A percentile compares a stretch with the other conserved stretches of the same genome.
Conservation (phyloP, 1,140 invertebrate species). For the Cryptotermes secundus region DNA sequence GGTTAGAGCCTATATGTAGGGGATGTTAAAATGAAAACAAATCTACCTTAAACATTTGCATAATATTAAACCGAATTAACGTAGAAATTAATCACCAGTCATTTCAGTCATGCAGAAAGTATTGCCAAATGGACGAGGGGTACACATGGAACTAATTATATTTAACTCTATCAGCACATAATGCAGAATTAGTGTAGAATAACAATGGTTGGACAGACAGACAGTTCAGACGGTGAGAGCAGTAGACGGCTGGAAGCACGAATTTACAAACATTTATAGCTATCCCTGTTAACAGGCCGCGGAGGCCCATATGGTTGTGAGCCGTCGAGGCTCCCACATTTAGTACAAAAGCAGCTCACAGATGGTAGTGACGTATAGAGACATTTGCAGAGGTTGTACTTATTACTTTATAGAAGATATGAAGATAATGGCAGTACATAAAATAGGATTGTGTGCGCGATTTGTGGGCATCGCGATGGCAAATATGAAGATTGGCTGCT, state of each 20-base stretch:
- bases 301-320: too few species aligned
- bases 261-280: too few species aligned
- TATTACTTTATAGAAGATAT: not conserved
- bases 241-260: too few species aligned
- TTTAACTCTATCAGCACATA: not conserved
- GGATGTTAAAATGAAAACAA: not conserved
- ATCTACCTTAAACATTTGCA: not conserved
- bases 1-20: not conserved
- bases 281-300: too few species aligned
- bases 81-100: not conserved
- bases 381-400: not conserved
- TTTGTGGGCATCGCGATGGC: too few species aligned
- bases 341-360: too few species aligned
- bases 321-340: too few species aligned
- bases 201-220: not conserved
- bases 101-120: not conserved
- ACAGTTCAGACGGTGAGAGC: too few species aligned
- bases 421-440: not conserved
- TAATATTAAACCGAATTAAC: constrained; percentile 12
- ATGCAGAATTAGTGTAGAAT: not conserved
- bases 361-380: not conserved
- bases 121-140: not conserved
- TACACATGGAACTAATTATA: not conserved
- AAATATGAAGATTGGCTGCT: too few species aligned
- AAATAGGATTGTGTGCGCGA: not conserved